Evolutionary conservation across 2,888 invertebrate genomes (phyloP).

Genomic region (Rhagophthalmus giganteus): DNA sequence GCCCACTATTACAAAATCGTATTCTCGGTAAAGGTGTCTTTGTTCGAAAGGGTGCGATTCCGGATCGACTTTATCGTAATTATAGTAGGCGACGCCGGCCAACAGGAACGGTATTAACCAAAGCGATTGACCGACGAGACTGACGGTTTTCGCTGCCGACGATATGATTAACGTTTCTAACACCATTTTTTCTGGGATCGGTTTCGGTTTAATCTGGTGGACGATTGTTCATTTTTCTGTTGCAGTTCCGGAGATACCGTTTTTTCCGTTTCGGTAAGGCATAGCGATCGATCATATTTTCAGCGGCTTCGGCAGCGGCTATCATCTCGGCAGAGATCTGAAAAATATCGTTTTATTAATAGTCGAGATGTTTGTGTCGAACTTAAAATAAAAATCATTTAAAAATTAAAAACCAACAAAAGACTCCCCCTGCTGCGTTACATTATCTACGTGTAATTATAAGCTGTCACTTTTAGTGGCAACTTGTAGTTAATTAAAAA

Average conservation of each 20-base stretch:
- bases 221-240: conserved; percentile 42
- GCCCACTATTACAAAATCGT: conserved; percentile 83
- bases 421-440: too few relatives aligned
- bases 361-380: too few relatives aligned
- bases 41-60: conserved; percentile 75
- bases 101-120: conserved; percentile 84
- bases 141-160: conserved; percentile 77
- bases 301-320: neutral
- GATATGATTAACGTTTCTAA: conserved; percentile 74
- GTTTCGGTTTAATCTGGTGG: conserved; percentile 40
- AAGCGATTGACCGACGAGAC: conserved; percentile 74
- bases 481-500: too few relatives aligned
- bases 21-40: conserved; percentile 67
- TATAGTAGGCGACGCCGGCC: conserved; percentile 79
- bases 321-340: conserved; percentile 11
- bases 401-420: too few relatives aligned
- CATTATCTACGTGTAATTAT: too few relatives aligned
- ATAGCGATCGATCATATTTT: conserved; percentile 3
- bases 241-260: neutral
- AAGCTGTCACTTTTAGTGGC: too few relatives aligned
- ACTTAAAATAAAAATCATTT: too few relatives aligned
- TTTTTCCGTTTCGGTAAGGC: conserved; percentile 8
- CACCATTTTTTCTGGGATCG: conserved; percentile 64
- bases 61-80: conserved; percentile 79
- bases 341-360: too few relatives aligned